These are phyloP conservation scores for Crioceris asparagi DNA, from an alignment of 2,888 invertebrate species.

Conservation along the genomic window DNA sequence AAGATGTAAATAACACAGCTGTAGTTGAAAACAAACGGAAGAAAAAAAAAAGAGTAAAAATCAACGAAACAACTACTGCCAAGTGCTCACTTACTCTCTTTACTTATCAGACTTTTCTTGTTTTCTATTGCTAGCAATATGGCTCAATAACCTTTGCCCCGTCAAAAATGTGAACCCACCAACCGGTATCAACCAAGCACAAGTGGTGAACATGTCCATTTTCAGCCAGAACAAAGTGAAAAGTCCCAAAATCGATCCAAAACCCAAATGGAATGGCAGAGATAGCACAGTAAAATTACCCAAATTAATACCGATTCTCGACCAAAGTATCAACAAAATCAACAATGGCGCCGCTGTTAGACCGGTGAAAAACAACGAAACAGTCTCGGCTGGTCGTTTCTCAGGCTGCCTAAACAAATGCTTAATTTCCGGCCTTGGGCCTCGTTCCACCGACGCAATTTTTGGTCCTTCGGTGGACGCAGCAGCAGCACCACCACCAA, in stretches of 20 bases:
- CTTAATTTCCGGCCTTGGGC: slow-evolving; percentile 48
- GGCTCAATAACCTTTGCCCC: slow-evolving; percentile 82
- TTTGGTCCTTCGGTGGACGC: too few relatives aligned
- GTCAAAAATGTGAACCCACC: slow-evolving; percentile 84
- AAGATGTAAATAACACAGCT: too few relatives aligned
- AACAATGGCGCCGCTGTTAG: slow-evolving; percentile 74
- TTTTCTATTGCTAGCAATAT: slow-evolving; percentile 46
- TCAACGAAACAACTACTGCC: too few relatives aligned
- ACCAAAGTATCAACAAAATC: slow-evolving; percentile 77
- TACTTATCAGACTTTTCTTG: slow-evolving; percentile 21
- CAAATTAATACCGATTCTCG: slow-evolving; percentile 75
- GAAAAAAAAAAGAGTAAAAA: too few relatives aligned
- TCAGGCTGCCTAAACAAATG: slow-evolving; percentile 91
- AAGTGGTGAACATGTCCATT: slow-evolving; percentile 92
- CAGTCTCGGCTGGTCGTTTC: slow-evolving; percentile 73
- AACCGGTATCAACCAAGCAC: slow-evolving; percentile 78
- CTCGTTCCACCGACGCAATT: too few relatives aligned
- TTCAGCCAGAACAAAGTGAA: slow-evolving; percentile 89
- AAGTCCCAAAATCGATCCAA: slow-evolving; percentile 77
- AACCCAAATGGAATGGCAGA: slow-evolving; percentile 81
- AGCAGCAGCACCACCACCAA: too few relatives aligned
- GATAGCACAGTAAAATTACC: slow-evolving; percentile 69
- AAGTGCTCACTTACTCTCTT: too few relatives aligned
- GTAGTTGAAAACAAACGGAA: too few relatives aligned
- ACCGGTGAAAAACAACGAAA: slow-evolving; percentile 85